phyloP scores from a whole-genome alignment of 2,797 vertebrate species.

The Euphonia xanthogaster region DNA sequence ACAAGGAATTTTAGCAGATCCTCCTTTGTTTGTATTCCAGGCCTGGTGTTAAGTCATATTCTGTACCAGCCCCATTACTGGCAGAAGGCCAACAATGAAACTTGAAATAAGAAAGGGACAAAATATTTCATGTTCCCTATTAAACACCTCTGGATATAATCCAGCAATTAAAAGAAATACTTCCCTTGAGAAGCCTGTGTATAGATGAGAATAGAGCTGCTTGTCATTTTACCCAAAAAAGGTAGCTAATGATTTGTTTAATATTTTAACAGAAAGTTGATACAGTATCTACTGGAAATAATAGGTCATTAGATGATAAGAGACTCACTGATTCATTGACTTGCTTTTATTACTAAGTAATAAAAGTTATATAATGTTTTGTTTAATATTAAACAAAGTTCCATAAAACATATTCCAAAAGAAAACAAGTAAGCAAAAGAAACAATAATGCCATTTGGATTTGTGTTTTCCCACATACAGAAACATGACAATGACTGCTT shows the following conservation, averaged over 20 bases:
- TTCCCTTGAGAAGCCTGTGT: background rate
- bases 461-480: background rate
- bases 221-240: background rate
- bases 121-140: background rate
- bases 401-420: background rate
- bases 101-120: background rate
- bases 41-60: background rate
- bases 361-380: background rate
- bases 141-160: background rate
- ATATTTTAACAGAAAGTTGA: constrained; percentile 6
- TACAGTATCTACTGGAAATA: constrained; percentile 15
- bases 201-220: background rate
- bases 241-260: background rate
- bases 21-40: constrained; percentile 33
- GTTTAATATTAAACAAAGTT: background rate
- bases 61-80: background rate
- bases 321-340: background rate
- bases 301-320: background rate
- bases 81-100: background rate
- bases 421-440: background rate
- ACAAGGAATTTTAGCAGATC: constrained; percentile 18
- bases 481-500: background rate
- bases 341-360: constrained; percentile 1
- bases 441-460: background rate
- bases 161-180: background rate